Evolutionary conservation across 1,140 invertebrate species (phyloP).

Genomic region (Hyphantria cunea): DNA sequence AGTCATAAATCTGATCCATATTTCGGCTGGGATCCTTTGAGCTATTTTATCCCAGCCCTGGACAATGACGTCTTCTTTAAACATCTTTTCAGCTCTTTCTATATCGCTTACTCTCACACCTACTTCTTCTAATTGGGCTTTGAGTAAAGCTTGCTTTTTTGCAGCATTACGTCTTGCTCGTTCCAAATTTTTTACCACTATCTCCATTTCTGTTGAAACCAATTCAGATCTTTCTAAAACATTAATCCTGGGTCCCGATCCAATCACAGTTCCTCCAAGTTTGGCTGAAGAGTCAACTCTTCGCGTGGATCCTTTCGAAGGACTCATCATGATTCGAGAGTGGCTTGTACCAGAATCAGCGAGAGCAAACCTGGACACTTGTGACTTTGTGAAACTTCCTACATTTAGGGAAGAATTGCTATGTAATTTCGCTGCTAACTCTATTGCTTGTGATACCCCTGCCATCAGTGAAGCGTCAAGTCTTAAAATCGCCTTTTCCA

Average conservation of each 20-base stretch:
- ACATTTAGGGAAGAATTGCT: slow-evolving; percentile 51
- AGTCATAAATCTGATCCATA: slow-evolving; percentile 80
- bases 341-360: slow-evolving; percentile 56
- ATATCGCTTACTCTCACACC: slow-evolving; percentile 69
- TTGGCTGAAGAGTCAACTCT: slow-evolving; percentile 63
- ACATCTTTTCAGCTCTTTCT: slow-evolving; percentile 58
- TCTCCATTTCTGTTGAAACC: slow-evolving; percentile 72
- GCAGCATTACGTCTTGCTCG: slow-evolving; percentile 46
- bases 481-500: slow-evolving; percentile 68
- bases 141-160: slow-evolving; percentile 63
- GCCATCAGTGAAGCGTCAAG: slow-evolving; percentile 66
- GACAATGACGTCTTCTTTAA: slow-evolving; percentile 70
- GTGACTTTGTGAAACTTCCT: slow-evolving; percentile 60
- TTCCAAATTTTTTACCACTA: slow-evolving; percentile 59
- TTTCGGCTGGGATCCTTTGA: slow-evolving; percentile 80
- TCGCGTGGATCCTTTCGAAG: slow-evolving; percentile 58
- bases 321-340: slow-evolving; percentile 60
- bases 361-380: slow-evolving; percentile 53
- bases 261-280: slow-evolving; percentile 59
- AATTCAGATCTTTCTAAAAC: slow-evolving; percentile 74
- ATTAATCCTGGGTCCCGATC: slow-evolving; percentile 63
- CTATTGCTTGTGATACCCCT: slow-evolving; percentile 68
- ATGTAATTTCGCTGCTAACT: slow-evolving; percentile 63
- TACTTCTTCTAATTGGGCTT: slow-evolving; percentile 79
- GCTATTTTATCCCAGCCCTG: slow-evolving; percentile 76